A percentile compares a stretch with the other conserved stretches of the same genome.
Evolutionary conservation across 2,888 invertebrate genomes (phyloP).

Genomic region (Coelopa pilipes): DNA sequence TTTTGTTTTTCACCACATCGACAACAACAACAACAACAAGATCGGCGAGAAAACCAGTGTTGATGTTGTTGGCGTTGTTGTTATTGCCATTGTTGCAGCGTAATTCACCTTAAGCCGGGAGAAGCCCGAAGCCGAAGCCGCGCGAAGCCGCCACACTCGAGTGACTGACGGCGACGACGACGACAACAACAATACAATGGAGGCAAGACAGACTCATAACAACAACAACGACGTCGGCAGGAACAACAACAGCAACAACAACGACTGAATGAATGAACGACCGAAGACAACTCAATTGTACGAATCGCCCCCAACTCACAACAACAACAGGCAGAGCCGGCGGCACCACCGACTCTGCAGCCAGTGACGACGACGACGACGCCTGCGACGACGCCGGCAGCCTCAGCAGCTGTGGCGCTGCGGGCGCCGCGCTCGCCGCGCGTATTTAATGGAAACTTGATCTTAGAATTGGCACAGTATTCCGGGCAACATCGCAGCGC

Average conservation of each 20-base stretch:
- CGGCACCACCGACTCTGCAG: neutral
- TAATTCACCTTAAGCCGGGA: too few species aligned
- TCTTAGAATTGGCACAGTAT: slow-evolving; percentile 66
- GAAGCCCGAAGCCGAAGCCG: too few species aligned
- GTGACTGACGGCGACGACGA: too few species aligned
- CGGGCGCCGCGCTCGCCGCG: slow-evolving; percentile 23
- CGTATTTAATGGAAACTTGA: slow-evolving; percentile 66
- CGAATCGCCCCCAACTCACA: neutral
- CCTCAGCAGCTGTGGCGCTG: slow-evolving; percentile 29
- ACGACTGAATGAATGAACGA: neutral
- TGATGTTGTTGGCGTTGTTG: too few species aligned
- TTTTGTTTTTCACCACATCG: too few species aligned
- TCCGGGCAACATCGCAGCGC: slow-evolving; percentile 64
- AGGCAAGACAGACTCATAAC: too few species aligned
- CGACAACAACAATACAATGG: too few species aligned
- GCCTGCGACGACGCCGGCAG: neutral
- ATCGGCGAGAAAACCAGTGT: too few species aligned
- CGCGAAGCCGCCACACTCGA: too few species aligned
- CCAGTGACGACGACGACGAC: slow-evolving; percentile 6
- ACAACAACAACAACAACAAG: too few species aligned
- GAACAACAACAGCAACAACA: neutral
- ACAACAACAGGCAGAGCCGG: slow-evolving; percentile 17
- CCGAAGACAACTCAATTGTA: neutral
- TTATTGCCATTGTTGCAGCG: too few species aligned
- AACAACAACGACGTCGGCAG: neutral